Conservation (phyloP, 2,888 invertebrate genomes). For the Drosophila conformis region DNA sequence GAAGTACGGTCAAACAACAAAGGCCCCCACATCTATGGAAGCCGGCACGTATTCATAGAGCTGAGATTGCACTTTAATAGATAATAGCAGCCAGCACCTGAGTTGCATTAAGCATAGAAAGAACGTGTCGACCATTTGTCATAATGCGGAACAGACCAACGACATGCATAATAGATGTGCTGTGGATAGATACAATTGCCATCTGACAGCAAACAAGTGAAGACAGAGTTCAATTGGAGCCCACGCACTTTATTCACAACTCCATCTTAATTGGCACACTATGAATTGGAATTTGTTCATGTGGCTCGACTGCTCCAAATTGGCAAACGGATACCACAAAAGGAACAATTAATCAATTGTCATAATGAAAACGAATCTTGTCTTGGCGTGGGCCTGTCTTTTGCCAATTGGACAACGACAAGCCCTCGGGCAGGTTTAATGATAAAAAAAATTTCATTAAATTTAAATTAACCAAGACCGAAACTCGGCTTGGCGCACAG, state of each 20-base stretch:
- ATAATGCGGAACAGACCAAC: conserved; percentile 70
- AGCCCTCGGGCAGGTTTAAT: conserved; percentile 33
- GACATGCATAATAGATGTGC: conserved; percentile 38
- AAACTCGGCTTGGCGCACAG: conserved; percentile 42
- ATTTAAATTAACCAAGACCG: conserved; percentile 52
- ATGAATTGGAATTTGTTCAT: conserved; percentile 34
- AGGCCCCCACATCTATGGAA: conserved; percentile 32
- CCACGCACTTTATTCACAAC: conserved; percentile 35
- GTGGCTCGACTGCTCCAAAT: conserved; percentile 46
- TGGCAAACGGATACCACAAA: conserved; percentile 61
- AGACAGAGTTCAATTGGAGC: conserved; percentile 35
- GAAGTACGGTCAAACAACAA: conserved; percentile 41
- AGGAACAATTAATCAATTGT: conserved; percentile 71
- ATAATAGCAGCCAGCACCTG: conserved; percentile 68
- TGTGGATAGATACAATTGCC: conserved; percentile 17
- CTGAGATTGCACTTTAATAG: conserved; percentile 68
- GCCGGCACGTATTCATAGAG: conserved; percentile 64
- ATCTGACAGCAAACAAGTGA: conserved; percentile 10
- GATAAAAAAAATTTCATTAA: conserved; percentile 57
- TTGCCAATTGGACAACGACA: conserved; percentile 51
- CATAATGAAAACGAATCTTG: conserved; percentile 61
- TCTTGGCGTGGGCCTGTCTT: conserved; percentile 54
- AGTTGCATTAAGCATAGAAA: conserved; percentile 56
- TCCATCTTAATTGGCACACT: conserved; percentile 53
- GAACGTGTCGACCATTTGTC: conserved; percentile 68